Conservation (phyloP, 2,888 invertebrate genomes). For the Heliconius sara region DNA sequence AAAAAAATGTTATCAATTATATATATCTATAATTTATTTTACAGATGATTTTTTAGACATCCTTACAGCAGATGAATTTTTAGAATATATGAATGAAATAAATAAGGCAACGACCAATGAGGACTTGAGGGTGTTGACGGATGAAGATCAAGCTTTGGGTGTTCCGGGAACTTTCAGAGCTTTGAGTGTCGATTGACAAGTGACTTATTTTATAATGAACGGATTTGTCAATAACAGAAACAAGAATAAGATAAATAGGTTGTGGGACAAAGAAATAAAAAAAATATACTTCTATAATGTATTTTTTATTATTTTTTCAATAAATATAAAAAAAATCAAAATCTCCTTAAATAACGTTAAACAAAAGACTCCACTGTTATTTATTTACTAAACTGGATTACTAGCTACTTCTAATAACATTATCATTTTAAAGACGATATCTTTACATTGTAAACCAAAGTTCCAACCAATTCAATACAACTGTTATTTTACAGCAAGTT, state of each 20-base stretch:
- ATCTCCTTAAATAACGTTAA: too few relatives aligned
- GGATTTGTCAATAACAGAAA: neutral
- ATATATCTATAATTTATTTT: conserved; percentile 28
- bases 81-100: conserved; percentile 53
- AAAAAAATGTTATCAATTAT: too few relatives aligned
- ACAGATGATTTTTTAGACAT: conserved; percentile 42
- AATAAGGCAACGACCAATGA: conserved; percentile 57
- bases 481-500: too few relatives aligned
- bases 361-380: too few relatives aligned
- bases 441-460: too few relatives aligned
- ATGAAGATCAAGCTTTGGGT: conserved; percentile 58
- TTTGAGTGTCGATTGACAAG: conserved; percentile 10
- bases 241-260: neutral
- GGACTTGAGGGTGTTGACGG: conserved; percentile 47
- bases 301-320: neutral
- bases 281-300: neutral
- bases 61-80: conserved; percentile 48
- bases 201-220: neutral
- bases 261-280: neutral
- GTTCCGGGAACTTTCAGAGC: conserved; percentile 39
- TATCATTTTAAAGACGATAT: too few relatives aligned
- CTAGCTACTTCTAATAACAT: too few relatives aligned
- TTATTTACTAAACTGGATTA: too few relatives aligned
- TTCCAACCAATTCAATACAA: too few relatives aligned
- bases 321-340: too few relatives aligned